Evolutionary conservation across 2,113 vertebrate genomes (phyloP), one percentile per base, ranked within the genome.

Genomic region (Cnemophilus loriae): DNA sequence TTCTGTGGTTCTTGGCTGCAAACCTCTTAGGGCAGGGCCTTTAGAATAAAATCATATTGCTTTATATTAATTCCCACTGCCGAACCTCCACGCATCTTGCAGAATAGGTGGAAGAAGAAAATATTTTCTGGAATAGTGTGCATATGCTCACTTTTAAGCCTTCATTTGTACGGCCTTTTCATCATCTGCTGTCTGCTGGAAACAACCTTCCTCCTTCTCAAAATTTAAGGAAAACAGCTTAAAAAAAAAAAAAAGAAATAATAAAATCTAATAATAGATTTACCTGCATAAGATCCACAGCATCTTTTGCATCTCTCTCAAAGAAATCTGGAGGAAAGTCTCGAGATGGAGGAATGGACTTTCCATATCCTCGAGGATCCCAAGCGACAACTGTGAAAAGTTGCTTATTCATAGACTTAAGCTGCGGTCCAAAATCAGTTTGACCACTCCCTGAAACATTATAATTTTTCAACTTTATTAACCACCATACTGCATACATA

Each of bases 281-380:
- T 91, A 99, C 99, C 98, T 98, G 98, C 99, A 99, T 99, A 89
- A 99, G 97, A 92, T 98, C 98, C 88, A 99, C 97, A 19, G 98
- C 99, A 47, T 99, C 99, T 95, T 98, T 98, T 33, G 99, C 99
- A 90, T 99, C 99, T 81, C 98, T 98, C 95, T 99, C 98, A 94
- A 98, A 99, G 93, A 99, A 99, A 89, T 99, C 98, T 11, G 75
- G n/a, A 33, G 99, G 99, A 71, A 99, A 99, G 89, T 99, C 98
- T 97, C 99, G 97, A 47, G 97, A 67, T 1, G 99, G 99, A 16
- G 99, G 99, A n/a, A 98, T 98, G 41, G 99, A 99, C 16, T 78
- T 91, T 68, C 99, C 99, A 7, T 99, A 99, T 27, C 99, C 99
- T 3, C 99, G 98, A 46, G 99, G 99, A 80, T 99, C 99, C 98